Evolutionary conservation across 2,888 invertebrate species (phyloP).

Genomic region (Cremastobaeus sp.): DNA sequence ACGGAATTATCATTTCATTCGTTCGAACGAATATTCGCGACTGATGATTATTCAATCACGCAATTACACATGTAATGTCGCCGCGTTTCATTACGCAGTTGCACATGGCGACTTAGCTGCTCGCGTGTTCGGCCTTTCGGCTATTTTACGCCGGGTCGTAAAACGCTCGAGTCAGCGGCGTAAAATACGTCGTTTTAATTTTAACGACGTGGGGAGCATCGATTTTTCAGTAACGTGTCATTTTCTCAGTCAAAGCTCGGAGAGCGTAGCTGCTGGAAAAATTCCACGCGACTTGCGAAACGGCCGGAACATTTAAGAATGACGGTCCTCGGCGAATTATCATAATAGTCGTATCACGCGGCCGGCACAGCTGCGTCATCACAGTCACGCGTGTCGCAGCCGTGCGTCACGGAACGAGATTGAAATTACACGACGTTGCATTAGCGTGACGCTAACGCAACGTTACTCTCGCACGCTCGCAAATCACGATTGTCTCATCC

Average conservation of each 20-base stretch:
- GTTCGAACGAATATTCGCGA: constrained; percentile 11
- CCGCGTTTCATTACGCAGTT: neutral
- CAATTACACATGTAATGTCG: constrained; percentile 46
- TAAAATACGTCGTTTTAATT: constrained; percentile 16
- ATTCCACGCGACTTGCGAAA: neutral
- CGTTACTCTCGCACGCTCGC: constrained; percentile 52
- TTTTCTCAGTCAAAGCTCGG: too few species aligned
- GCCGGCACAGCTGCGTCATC: constrained; percentile 38
- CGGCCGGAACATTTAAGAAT: neutral
- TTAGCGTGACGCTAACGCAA: constrained; percentile 55
- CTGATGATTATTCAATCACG: constrained; percentile 43
- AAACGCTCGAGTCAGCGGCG: constrained; percentile 12
- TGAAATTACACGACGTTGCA: constrained; percentile 47
- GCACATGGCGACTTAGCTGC: neutral
- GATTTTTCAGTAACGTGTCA: too few species aligned
- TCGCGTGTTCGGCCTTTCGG: too few species aligned
- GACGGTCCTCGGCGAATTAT: constrained; percentile 8
- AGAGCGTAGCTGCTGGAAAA: too few species aligned
- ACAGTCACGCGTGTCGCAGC: constrained; percentile 71
- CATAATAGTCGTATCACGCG: constrained; percentile 16
- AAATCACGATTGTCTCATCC: constrained; percentile 56
- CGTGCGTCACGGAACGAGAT: constrained; percentile 75
- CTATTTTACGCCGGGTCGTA: constrained; percentile 19
- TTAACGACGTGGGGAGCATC: constrained; percentile 11
- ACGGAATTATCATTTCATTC: constrained; percentile 37